phyloP scores from a whole-genome alignment of 2,113 vertebrate species.

The Nannospalax galili region DNA sequence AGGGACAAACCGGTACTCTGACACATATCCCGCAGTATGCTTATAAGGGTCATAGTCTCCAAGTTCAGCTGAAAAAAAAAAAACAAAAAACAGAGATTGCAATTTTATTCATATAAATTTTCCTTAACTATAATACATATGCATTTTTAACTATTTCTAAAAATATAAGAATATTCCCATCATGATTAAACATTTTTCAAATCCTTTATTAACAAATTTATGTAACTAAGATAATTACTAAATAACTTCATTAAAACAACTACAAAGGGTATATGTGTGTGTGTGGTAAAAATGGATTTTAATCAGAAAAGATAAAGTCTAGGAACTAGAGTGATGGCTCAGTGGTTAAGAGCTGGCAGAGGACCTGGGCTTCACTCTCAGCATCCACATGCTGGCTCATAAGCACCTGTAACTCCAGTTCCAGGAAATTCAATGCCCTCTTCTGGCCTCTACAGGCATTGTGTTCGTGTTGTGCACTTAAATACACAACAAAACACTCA shows the following conservation, averaged over 20 bases:
- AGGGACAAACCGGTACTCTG: conserved; percentile 93
- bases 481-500: no score
- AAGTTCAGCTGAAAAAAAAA: conserved; percentile 88
- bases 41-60: conserved; percentile 93
- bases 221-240: not conserved
- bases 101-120: conserved; percentile 1
- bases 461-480: no score
- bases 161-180: not conserved
- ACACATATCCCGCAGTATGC: conserved; percentile 90
- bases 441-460: no score
- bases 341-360: no score
- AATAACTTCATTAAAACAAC: conserved; percentile 23
- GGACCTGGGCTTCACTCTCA: no score
- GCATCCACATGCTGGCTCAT: no score
- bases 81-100: conserved; percentile 33
- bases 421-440: no score
- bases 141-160: not conserved
- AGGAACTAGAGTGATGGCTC: no score
- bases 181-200: conserved; percentile 35
- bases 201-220: not conserved
- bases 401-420: no score
- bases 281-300: not conserved
- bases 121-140: not conserved
- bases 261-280: not conserved
- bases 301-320: no score